Conservation (phyloP, 2,797 vertebrate genomes). For the Spinus olivaceus region DNA sequence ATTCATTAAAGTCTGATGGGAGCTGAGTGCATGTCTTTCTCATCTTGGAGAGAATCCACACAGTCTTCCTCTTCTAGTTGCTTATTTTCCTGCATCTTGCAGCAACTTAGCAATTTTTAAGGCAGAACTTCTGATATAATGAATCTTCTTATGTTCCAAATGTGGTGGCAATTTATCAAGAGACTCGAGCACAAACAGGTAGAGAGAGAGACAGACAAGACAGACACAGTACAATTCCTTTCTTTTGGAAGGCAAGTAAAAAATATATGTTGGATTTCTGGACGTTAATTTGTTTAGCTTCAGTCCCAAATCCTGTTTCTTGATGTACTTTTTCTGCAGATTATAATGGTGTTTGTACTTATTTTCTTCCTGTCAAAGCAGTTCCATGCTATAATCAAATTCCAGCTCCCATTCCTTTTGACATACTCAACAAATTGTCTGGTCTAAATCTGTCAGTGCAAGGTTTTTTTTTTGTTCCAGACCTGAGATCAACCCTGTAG, state of each 20-base stretch:
- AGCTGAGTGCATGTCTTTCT: not conserved
- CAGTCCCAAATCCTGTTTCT: not conserved
- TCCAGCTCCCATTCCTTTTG: slow-evolving; percentile 1
- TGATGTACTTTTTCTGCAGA: not conserved
- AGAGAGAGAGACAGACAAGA: not conserved
- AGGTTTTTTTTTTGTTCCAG: slow-evolving; percentile 41
- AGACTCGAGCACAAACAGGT: not conserved
- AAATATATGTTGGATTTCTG: not conserved
- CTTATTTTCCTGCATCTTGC: not conserved
- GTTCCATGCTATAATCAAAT: not conserved
- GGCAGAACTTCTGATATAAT: not conserved
- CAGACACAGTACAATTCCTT: not conserved
- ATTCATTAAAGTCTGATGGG: not conserved
- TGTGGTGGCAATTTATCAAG: not conserved
- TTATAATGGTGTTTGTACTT: not conserved
- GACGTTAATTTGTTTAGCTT: not conserved
- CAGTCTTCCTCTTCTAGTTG: not conserved
- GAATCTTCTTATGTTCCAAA: not conserved
- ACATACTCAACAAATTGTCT: slow-evolving; percentile 16
- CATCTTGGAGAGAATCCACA: not conserved
- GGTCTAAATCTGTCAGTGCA: slow-evolving; percentile 24
- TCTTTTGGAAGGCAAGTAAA: not conserved
- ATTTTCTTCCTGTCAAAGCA: slow-evolving; percentile 15
- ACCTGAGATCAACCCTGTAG: not conserved
- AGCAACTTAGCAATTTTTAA: not conserved